A percentile compares a stretch with the other conserved stretches of the same genome.
These are phyloP conservation scores for Cheumatopsyche charites DNA, from an alignment of 1,140 invertebrate genomes.

Conservation along the genomic window DNA sequence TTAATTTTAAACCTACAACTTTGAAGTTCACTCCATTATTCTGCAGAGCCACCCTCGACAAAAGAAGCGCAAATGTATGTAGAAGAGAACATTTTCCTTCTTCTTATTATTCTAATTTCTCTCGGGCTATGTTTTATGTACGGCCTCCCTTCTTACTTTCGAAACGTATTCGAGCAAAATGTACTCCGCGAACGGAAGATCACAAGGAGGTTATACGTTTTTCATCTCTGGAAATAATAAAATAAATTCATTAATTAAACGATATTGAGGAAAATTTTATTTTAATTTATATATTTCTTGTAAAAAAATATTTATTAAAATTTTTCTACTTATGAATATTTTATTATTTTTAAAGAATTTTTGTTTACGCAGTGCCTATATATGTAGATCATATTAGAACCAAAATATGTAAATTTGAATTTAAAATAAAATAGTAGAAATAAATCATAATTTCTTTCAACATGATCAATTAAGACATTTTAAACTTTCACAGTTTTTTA, in stretches of 20 bases:
- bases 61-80: conserved; percentile 43
- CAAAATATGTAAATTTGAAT: no score
- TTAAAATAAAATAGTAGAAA: no score
- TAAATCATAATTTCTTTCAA: no score
- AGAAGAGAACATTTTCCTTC: conserved; percentile 45
- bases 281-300: no score
- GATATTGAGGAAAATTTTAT: not conserved
- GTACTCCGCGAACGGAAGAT: not conserved
- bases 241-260: not conserved
- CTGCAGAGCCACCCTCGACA: conserved; percentile 10
- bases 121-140: conserved; percentile 45
- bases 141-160: conserved; percentile 5
- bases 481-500: no score
- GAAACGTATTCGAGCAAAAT: not conserved
- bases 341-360: no score
- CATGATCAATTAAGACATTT: no score
- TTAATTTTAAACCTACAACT: not conserved
- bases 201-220: not conserved
- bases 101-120: conserved; percentile 49
- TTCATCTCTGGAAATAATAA: not conserved
- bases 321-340: no score
- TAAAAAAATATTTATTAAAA: no score
- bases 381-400: no score
- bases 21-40: not conserved
- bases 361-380: no score